A percentile compares a stretch with the other conserved stretches of the same genome.
These are phyloP conservation scores for Apotomis capreana DNA, from an alignment of 2,888 invertebrate species.

Conservation along the genomic window DNA sequence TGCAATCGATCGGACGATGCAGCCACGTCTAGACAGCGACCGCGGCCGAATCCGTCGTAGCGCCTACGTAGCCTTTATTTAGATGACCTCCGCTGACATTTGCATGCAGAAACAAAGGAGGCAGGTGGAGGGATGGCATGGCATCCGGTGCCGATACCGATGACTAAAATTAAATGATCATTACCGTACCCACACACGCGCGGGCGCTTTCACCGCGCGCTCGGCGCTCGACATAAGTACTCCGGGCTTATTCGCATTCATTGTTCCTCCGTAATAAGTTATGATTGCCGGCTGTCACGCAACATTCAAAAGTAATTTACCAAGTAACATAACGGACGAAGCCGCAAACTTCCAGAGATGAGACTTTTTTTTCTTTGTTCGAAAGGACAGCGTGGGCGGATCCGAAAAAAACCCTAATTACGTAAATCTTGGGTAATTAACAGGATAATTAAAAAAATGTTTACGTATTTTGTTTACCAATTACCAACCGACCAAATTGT, in stretches of 20 bases:
- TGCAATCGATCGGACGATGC: constrained; percentile 82
- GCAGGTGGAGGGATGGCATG: constrained; percentile 63
- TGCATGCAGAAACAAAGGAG: constrained; percentile 80
- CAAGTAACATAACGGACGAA: constrained; percentile 36
- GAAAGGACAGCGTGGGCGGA: not conserved
- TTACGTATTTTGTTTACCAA: not conserved
- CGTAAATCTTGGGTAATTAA: not conserved
- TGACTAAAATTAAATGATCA: constrained; percentile 76
- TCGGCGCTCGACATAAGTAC: constrained; percentile 60
- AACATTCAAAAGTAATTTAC: constrained; percentile 57
- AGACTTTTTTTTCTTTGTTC: constrained; percentile 21
- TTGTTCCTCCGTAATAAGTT: constrained; percentile 55
- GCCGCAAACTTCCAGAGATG: constrained; percentile 28
- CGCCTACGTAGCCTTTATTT: constrained; percentile 78
- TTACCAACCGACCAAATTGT: not conserved
- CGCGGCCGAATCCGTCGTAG: constrained; percentile 69
- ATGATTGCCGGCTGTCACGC: constrained; percentile 63
- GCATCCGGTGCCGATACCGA: constrained; percentile 66
- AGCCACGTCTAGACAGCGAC: constrained; percentile 80
- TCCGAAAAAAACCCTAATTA: constrained; percentile 2
- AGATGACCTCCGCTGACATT: constrained; percentile 82
- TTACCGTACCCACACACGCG: constrained; percentile 61
- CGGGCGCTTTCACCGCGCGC: constrained; percentile 71
- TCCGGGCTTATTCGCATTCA: constrained; percentile 58
- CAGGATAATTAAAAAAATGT: not conserved